These are phyloP conservation scores for Chelonus formosanus DNA, from an alignment of 2,888 invertebrate species.

Conservation along the genomic window DNA sequence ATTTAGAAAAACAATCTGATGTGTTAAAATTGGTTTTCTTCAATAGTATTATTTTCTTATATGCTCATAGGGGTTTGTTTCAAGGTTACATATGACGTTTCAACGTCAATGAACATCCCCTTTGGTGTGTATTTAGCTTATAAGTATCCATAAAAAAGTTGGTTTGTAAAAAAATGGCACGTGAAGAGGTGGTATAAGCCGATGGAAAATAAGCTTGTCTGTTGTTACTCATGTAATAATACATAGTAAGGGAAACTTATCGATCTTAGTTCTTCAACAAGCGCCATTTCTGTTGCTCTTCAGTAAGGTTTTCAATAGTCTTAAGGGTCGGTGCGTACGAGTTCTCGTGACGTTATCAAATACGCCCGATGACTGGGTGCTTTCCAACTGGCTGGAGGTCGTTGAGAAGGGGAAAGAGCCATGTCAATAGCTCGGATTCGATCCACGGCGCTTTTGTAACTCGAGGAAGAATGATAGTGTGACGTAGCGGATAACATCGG, in stretches of 20 bases:
- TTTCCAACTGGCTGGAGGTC: conserved; percentile 13
- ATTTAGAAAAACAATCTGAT: no score
- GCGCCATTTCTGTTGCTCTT: conserved; percentile 22
- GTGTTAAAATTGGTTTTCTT: no score
- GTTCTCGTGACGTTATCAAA: conserved; percentile 22
- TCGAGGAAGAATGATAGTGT: conserved; percentile 18
- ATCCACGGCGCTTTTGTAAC: conserved; percentile 19
- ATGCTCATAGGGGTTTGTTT: no score
- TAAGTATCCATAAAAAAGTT: no score
- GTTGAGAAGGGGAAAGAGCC: conserved; percentile 5
- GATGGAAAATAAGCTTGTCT: no score
- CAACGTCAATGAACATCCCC: no score
- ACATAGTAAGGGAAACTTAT: conserved; percentile 7
- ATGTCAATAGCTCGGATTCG: conserved; percentile 23
- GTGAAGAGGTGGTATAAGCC: no score
- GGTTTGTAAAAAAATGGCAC: no score
- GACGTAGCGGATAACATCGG: conserved; percentile 10
- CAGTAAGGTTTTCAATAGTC: conserved; percentile 26
- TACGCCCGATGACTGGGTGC: conserved; percentile 24
- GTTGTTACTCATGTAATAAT: neutral
- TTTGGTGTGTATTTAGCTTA: no score
- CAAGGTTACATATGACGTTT: no score
- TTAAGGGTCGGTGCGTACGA: conserved; percentile 25
- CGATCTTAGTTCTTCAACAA: conserved; percentile 19
- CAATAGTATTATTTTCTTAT: no score